Conservation (phyloP, 1,140 invertebrate genomes). For the Fragariocoptes setiger region DNA sequence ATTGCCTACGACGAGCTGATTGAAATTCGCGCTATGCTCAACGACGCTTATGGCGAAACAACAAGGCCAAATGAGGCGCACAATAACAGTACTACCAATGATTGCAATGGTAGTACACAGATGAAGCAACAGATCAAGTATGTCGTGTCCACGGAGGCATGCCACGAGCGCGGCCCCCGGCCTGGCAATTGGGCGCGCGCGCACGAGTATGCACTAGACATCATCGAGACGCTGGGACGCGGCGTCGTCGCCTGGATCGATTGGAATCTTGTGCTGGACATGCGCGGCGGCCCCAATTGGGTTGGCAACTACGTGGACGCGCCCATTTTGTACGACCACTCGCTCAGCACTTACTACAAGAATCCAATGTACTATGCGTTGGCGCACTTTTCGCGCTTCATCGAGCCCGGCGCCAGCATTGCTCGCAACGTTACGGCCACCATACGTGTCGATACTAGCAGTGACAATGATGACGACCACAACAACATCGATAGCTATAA, state of each 20-base stretch:
- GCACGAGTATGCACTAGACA: slow-evolving; percentile 4
- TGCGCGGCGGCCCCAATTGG: slow-evolving; percentile 35
- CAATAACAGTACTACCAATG: no score
- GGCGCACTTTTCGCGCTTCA: slow-evolving; percentile 4
- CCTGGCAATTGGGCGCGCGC: neutral
- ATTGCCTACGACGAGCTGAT: no score
- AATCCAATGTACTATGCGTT: slow-evolving; percentile 16
- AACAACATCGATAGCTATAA: no score
- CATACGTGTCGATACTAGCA: neutral
- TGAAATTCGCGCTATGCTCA: no score
- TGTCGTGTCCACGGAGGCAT: no score
- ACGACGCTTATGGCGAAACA: no score
- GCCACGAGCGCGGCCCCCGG: no score
- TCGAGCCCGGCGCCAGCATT: neutral
- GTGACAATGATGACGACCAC: no score
- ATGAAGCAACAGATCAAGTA: no score
- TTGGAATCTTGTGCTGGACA: slow-evolving; percentile 51
- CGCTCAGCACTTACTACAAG: slow-evolving; percentile 18
- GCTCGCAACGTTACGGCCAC: no score
- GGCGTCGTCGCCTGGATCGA: slow-evolving; percentile 42
- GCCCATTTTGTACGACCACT: slow-evolving; percentile 18
- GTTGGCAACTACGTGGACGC: slow-evolving; percentile 19
- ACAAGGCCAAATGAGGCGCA: no score
- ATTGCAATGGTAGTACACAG: no score
- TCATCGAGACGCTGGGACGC: slow-evolving; percentile 19